Evolutionary conservation across 2,888 invertebrate genomes (phyloP), one percentile per base, ranked within the genome.

Genomic region (Torymus auratus): DNA sequence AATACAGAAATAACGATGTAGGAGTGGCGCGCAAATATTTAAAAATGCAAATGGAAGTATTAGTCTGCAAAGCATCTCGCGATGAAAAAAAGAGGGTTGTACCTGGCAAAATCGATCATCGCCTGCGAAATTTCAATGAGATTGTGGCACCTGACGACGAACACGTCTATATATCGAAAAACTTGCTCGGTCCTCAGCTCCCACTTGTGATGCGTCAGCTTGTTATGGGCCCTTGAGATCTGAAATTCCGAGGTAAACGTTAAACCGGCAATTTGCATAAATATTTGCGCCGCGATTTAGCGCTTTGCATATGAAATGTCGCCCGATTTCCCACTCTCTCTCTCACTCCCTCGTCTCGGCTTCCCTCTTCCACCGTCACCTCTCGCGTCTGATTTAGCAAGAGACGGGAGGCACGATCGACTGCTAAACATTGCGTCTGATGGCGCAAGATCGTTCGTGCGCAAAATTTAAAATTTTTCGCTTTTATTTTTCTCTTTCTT

Each of bases 81-180:
- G 23, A 20, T 20, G 17, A 53, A 14, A 55, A 13, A 15, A 55
- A 55, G 13, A 7, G 28, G 28, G 28, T 2, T 28, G 28, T 76
- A 94, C 91, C 96, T 93, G 2, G 96, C 96, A 91, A 97, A 98
- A 77, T 96, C 95, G 81, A 96, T 95, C 95, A 97, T 97, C 72
- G 96, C 95, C 86, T 96, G 95, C 88, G 97, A 97, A 17, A 98
- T 95, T 91, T 97, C 96, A 68, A 97, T 93, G 91, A 97, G 93
- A 91, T 98, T 96, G 82, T 95, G 94, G 85, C 97, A 95, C 71
- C 98, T 93, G 89, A 96, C 95, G 52, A 96, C 93, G 88, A 97
- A 97, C 0, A 96, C 95, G 89, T 97, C 96, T 14, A 97, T 93
- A 87, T 97, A 96, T 86, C 96, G 96, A 88, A 98, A 97, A 84